Evolutionary conservation across 2,888 invertebrate species (phyloP), one percentile per base, ranked within the genome.

Genomic region (Branchellion lobata): DNA sequence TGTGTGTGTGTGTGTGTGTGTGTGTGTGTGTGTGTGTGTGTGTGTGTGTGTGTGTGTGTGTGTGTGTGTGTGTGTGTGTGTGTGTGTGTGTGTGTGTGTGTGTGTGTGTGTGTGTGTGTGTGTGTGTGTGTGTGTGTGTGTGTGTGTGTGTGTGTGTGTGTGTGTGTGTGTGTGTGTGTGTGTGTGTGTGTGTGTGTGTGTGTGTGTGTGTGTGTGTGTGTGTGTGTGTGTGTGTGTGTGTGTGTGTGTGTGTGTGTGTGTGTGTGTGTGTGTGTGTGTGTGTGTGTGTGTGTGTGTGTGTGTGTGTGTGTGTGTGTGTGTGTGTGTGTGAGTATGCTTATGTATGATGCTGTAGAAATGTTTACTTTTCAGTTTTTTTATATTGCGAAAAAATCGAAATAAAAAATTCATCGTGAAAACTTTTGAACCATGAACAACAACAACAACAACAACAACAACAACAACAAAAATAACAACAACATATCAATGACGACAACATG

Each of bases 1-100:
- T 65, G 65, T 27, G 65, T 65, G 65, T 65, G 65, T 65, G 65
- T 65, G n/a, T 65, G 65, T 65, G 65, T 65, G 65, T 65, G 65
- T 65, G 65, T 65, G 65, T 65, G 65, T 65, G 65, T 65, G 65
- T 29, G 65, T 65, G 65, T 65, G 65, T 65, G 65, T 65, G 65
- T 65, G 65, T 65, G 65, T 27, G 65, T 65, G 65, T 65, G 65
- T 65, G 65, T 65, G n/a, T 65, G 21, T 65, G 65, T 65, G 65
- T 65, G 21, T 65, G 65, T 65, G 65, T n/a, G 21, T 65, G 65
- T 65, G 29, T 65, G 5, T 65, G 65, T 65, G 65, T 65, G 65
- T 65, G 65, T 29, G 65, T 65, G 65, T 65, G 65, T n/a, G n/a
- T n/a, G 24, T n/a, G n/a, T n/a, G n/a, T n/a, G 65, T 65, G 65